phyloP scores from a whole-genome alignment of 2,113 vertebrate genomes.

The Limnothrissa miodon region DNA sequence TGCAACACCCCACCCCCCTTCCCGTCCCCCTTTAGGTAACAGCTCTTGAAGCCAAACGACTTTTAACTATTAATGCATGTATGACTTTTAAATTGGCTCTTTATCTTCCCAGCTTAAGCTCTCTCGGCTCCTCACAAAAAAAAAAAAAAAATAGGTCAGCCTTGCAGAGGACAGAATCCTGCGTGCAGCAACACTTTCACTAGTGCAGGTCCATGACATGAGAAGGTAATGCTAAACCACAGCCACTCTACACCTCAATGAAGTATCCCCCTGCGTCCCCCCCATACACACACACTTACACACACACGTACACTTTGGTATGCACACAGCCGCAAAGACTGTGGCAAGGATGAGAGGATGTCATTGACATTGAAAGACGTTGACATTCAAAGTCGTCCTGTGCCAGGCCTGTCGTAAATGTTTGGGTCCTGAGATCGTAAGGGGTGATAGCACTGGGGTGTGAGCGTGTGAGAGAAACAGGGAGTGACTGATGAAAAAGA shows the following conservation, averaged over 20 bases:
- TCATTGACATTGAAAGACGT: not conserved
- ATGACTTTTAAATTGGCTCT: conserved; percentile 24
- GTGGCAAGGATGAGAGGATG: not conserved
- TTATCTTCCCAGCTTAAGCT: conserved; percentile 28
- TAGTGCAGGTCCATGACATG: not conserved
- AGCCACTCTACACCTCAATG: not conserved
- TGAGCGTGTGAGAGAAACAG: not conserved
- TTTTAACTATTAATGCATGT: conserved; percentile 27
- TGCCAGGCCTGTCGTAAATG: not conserved
- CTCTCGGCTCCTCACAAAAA: not conserved
- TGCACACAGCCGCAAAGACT: not conserved
- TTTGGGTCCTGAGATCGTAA: not conserved
- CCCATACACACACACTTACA: too few relatives aligned
- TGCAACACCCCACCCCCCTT: not conserved
- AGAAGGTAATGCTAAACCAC: not conserved
- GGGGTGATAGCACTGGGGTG: not conserved
- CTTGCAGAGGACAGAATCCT: conserved; percentile 14
- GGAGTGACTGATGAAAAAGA: not conserved
- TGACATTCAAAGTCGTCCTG: not conserved
- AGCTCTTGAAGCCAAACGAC: not conserved
- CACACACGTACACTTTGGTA: not conserved
- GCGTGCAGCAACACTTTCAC: not conserved
- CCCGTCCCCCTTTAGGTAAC: not conserved
- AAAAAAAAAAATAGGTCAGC: conserved; percentile 43
- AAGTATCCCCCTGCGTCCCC: conserved; percentile 25